Evolutionary conservation across 1,140 invertebrate species (phyloP), one percentile per base, ranked within the genome.

Genomic region (Neodiprion lecontei): DNA sequence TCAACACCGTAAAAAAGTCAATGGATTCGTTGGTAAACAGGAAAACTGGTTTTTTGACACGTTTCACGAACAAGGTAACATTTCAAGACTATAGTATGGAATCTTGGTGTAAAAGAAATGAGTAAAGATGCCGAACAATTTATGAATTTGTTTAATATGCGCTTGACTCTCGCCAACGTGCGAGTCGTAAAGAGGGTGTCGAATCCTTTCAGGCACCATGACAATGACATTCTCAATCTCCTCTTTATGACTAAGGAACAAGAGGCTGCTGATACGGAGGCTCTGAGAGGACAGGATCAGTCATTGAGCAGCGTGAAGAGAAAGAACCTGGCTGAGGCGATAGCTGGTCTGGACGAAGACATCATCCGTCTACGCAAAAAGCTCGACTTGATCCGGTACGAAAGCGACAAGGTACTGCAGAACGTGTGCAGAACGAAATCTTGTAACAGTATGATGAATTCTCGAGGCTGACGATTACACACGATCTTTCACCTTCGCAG

Each of bases 351-450:
- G 40, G 93, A 95, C 78, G 89, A 94, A n/a, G 93, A 95, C 86
- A 91, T 94, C 61, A 94, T 94, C 23, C 93, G 95, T 78, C 89
- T 92, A 74, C 89, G 92, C 21, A 96, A 95, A 82, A 91, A 93
- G 77, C 84, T 94, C 61, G 94, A 96, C 89, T 84, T 95, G 47
- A 80, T 94, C n/a, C 91, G 90, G 74, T 94, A 94, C 81, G 90
- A 92, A 74, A 92, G 89, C 53, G 90, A 91, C 78, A 91, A 91
- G 85, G 89, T 90, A 78, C 76, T 12, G 14, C 10, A 14, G 23
- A 17, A 65, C 28, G 28, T 40, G 28, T 40, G 28, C 28, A 40
- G 28, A 40, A 40, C 28, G 28, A 40, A 40, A 40, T 40, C 61
- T 65, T 21, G 61, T 74, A 50, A 72, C 49, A 5, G 70, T 65